Conservation (phyloP, 2,888 invertebrate species). For the Kuschelorhynchus macadamiae region DNA sequence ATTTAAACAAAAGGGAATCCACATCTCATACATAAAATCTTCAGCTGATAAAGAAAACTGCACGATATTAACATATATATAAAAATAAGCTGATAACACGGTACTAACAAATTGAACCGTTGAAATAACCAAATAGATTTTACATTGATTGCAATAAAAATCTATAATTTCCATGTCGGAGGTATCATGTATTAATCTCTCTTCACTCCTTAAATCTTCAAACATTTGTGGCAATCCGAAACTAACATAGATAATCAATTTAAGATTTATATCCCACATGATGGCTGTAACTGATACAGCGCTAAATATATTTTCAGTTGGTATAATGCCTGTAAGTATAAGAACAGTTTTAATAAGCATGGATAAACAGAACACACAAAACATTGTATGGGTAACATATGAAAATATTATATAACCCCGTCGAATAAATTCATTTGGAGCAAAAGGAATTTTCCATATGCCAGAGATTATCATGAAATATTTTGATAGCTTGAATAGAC, state of each 20-base stretch:
- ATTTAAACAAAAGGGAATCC: not conserved
- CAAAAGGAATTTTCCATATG: constrained; percentile 5
- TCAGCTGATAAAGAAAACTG: not conserved
- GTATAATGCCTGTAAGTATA: not conserved
- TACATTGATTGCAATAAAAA: not conserved
- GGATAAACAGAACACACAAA: not conserved
- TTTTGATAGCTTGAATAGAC: constrained; percentile 5
- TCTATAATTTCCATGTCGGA: not conserved
- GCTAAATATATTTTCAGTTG: not conserved
- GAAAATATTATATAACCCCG: not conserved
- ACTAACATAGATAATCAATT: not conserved
- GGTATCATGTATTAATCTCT: not conserved
- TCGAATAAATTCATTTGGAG: not conserved
- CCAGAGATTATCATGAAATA: constrained; percentile 1
- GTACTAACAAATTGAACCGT: not conserved
- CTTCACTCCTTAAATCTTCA: not conserved
- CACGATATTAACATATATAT: not conserved
- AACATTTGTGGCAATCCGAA: not conserved
- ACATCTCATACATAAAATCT: constrained; percentile 13
- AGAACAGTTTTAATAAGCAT: not conserved
- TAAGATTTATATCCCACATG: constrained; percentile 7
- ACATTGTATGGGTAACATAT: not conserved
- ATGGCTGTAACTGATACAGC: not conserved
- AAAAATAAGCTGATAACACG: not conserved
- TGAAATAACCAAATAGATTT: not conserved